Base-by-base conservation (phyloP, 2,113 vertebrate genomes). In the Falcunculus frontatus region DNA sequence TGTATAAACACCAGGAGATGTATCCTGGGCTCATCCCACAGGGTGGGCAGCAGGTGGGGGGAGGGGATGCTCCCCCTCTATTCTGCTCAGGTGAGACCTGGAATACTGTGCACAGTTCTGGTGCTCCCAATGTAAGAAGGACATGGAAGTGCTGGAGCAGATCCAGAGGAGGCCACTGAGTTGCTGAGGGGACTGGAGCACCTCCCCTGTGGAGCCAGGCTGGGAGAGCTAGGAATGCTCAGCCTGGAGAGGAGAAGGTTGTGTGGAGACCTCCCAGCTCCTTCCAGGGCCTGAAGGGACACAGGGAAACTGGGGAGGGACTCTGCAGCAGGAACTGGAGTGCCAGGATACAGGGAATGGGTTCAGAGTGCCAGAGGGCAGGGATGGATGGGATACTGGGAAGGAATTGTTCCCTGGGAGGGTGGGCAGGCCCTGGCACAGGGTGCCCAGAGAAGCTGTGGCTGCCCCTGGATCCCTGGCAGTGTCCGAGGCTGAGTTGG, bases 331-430 rank as follows among this genome's bases (percentile, higher is more conserved):
- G 25, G 15, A 47, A n/a, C 50, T 75, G n/a, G 18, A 49, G 70
- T 0, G 35, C 0, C 50, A 49, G 32, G 25, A 49, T 13, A 11
- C 1, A 4, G 52, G 27, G 29, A 65, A 41, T 65, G 30, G 29
- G 0, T 52, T 53, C 67, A 0, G 0, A 47, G 0, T 74, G 59
- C 1, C 35, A 60, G 10, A 29, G 13, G 12, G 5, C 13, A 63
- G 39, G 20, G 4, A 0, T 20, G 2, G 59, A 21, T 56, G 29
- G 50, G 50, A 49, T 30, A 5, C 11, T 21, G 35, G 30, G 70
- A 0, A 76, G 72, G 17, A 76, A 86, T 76, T 42, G 12, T 50
- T 59, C 32, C 35, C 62, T 76, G 72, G 13, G 0, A 67, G 62
- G 44, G 44, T 57, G 72, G 52, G 25, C 10, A 67, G 60, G 44